Conservation (phyloP, 2,888 invertebrate species). For the Xestoiulus laeticollis region DNA sequence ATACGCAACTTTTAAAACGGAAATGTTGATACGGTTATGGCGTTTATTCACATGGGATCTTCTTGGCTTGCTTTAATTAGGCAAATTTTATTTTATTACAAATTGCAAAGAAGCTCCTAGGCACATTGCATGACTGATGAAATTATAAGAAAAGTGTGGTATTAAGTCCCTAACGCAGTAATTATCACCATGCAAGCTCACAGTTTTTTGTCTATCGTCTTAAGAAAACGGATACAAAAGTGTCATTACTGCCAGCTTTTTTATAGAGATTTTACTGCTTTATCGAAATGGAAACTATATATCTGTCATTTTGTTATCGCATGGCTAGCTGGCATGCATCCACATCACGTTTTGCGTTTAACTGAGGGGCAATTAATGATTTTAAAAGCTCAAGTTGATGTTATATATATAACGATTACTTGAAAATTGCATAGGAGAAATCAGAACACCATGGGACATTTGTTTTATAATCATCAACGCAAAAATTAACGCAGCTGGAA, state of each 20-base stretch:
- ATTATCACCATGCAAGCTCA: background rate
- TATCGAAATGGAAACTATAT: background rate
- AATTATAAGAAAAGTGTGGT: background rate
- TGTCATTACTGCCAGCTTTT: background rate
- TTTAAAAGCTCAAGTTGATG: background rate
- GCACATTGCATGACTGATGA: background rate
- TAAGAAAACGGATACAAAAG: background rate
- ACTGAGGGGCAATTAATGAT: background rate
- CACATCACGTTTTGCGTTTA: background rate
- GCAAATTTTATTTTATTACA: background rate
- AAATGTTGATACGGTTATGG: background rate
- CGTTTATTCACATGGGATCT: background rate
- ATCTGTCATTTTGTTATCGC: background rate
- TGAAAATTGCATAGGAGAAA: background rate
- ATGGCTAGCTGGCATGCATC: background rate
- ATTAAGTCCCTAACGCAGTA: background rate
- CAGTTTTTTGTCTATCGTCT: background rate
- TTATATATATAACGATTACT: background rate
- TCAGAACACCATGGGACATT: background rate
- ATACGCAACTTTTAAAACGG: background rate
- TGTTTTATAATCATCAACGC: background rate
- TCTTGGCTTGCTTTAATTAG: background rate
- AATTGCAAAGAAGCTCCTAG: background rate
- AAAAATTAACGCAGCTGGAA: no score
- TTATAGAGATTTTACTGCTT: background rate